Conservation (phyloP, 2,797 vertebrate species). For the Nothura maculosa region DNA sequence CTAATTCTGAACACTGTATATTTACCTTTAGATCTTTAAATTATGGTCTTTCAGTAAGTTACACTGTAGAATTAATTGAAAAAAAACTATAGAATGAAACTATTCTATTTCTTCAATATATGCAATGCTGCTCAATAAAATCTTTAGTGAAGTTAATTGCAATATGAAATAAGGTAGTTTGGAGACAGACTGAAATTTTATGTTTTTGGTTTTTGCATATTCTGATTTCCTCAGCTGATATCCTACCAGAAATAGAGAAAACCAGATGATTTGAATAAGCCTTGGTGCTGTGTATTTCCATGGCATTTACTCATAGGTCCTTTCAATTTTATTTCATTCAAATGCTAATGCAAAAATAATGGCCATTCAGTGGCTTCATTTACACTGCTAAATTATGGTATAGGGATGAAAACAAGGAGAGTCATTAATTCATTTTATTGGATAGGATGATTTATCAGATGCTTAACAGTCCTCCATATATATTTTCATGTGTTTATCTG, state of each 20-base stretch:
- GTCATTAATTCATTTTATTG: background rate
- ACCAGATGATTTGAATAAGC: background rate
- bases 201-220: background rate
- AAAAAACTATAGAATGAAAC: background rate
- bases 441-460: background rate
- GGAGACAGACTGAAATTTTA: background rate
- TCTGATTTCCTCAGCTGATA: background rate
- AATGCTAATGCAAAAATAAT: background rate
- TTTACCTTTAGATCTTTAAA: background rate
- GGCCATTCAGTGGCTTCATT: background rate
- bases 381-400: background rate
- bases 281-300: background rate
- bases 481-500: background rate
- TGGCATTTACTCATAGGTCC: background rate
- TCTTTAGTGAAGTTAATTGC: background rate
- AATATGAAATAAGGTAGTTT: background rate
- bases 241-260: background rate
- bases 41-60: background rate
- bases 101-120: background rate
- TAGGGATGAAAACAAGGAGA: background rate
- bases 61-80: background rate
- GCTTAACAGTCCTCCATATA: background rate
- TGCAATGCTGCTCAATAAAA: background rate
- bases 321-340: slow-evolving; percentile 1
- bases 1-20: background rate